Conservation (phyloP, 1,140 invertebrate genomes). For the Saccostrea echinata region DNA sequence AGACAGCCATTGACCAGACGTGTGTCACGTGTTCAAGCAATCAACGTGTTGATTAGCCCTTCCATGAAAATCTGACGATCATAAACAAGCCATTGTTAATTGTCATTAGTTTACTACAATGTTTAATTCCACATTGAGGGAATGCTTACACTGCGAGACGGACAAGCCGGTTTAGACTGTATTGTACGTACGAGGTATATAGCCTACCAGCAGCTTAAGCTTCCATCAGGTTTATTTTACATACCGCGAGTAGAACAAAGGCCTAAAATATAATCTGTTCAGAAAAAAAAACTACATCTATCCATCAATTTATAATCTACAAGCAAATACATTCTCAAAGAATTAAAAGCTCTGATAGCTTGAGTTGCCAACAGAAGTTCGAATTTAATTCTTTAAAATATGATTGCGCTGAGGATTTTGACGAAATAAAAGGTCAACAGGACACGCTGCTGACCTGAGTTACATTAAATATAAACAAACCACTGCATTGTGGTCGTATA, state of each 20-base stretch:
- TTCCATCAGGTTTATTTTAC: not conserved
- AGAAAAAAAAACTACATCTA: not conserved
- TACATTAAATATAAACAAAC: too few relatives aligned
- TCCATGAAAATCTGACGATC: not conserved
- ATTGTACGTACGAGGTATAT: not conserved
- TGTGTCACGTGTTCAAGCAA: not conserved
- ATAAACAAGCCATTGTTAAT: not conserved
- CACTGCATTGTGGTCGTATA: too few relatives aligned
- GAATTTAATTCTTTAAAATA: too few relatives aligned
- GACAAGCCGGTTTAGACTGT: not conserved
- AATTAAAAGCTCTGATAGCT: not conserved
- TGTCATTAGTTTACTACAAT: slow-evolving; percentile 1
- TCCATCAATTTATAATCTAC: not conserved
- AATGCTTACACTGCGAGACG: not conserved
- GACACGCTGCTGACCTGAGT: too few relatives aligned
- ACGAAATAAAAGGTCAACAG: too few relatives aligned
- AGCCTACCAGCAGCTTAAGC: not conserved
- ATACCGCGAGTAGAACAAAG: not conserved
- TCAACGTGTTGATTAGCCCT: not conserved
- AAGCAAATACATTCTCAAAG: not conserved
- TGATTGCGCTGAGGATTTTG: too few relatives aligned
- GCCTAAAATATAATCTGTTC: not conserved
- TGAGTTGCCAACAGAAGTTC: too few relatives aligned
- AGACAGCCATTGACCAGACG: not conserved
- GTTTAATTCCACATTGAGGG: not conserved